A percentile compares a stretch with the other conserved stretches of the same genome.
These are phyloP conservation scores for Aleadryas rufinucha DNA, from an alignment of 2,113 vertebrate genomes.

Conservation along the genomic window DNA sequence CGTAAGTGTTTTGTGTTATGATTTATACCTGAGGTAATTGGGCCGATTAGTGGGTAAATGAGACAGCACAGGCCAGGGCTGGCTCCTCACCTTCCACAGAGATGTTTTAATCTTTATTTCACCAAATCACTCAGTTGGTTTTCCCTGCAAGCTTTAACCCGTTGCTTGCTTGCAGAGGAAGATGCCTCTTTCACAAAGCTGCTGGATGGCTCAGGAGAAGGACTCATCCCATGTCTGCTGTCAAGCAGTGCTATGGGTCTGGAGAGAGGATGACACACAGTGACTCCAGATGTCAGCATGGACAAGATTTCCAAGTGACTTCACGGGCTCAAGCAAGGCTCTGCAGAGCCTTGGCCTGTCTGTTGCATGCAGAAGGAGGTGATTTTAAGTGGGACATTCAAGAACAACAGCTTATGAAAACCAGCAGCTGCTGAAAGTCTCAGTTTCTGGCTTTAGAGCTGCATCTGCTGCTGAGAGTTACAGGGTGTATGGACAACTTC, in stretches of 20 bases:
- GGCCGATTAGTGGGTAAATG: slow-evolving; percentile 59
- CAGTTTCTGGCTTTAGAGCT: neutral
- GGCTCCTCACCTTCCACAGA: slow-evolving; percentile 56
- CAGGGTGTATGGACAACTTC: neutral
- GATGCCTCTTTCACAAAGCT: rapidly evolving
- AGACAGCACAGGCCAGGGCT: slow-evolving; percentile 49
- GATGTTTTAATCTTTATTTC: slow-evolving; percentile 40
- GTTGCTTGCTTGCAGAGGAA: neutral
- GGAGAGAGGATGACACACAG: neutral
- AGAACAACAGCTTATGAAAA: neutral
- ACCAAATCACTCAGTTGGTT: slow-evolving; percentile 1
- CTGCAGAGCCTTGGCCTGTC: neutral
- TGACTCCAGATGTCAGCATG: neutral
- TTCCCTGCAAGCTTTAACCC: slow-evolving; percentile 39
- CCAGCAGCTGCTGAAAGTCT: neutral
- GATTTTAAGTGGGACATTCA: neutral
- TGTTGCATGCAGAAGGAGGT: neutral
- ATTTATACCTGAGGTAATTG: slow-evolving; percentile 79
- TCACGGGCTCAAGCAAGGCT: neutral
- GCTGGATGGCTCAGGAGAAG: neutral
- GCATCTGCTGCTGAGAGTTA: neutral
- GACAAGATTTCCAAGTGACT: neutral
- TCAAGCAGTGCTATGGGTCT: neutral
- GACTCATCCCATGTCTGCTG: neutral
- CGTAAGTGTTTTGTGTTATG: slow-evolving; percentile 67